Base-by-base conservation (phyloP, 2,888 invertebrate species). In the Drosophila ezoana region DNA sequence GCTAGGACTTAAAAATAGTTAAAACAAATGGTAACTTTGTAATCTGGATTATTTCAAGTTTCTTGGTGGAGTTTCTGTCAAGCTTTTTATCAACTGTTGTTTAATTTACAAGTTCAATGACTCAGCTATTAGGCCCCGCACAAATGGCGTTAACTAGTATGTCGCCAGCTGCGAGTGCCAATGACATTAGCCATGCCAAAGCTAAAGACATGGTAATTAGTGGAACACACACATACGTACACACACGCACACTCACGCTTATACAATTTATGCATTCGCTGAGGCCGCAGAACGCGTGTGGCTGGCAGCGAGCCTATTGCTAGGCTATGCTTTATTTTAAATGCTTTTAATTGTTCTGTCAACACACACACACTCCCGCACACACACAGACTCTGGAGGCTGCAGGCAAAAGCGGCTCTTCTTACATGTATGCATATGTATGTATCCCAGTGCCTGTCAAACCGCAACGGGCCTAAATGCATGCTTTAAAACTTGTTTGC, bases 271-370 rank as follows among this genome's bases (percentile, higher is more conserved):
- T 85, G 89, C 87, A 79, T 87, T 85, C 76, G 72, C 72, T 59
- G 72, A 57, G 59, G 80, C 77, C 65, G 64, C 78, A 68, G 57
- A 72, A 65, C 71, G 67, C 63, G 70, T 73, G 73, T 53, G 79
- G 65, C 60, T 49, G 72, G 69, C 69, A 76, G 69, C 48, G 72
- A 63, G 81, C 77, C 83, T 80, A 73, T 83, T 74, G 84, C 81
- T 68, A 44, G 62, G 83, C 78, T 51, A 80, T 86, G 80, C 87
- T 88, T 86, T 89, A 89, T 87, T 87, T 87, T 89, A 87, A 87
- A 87, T 83, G 86, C 89, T 86, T 87, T 87, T 87, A 87, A 87
- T 87, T 87, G 89, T 87, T 86, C 80, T 87, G 86, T 87, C 89
- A 89, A 89, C 89, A 89, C 77, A 65, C 69, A 69, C 44, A 47